Base-by-base conservation (phyloP, 1,140 invertebrate genomes). In the Zaprionus taronus region DNA sequence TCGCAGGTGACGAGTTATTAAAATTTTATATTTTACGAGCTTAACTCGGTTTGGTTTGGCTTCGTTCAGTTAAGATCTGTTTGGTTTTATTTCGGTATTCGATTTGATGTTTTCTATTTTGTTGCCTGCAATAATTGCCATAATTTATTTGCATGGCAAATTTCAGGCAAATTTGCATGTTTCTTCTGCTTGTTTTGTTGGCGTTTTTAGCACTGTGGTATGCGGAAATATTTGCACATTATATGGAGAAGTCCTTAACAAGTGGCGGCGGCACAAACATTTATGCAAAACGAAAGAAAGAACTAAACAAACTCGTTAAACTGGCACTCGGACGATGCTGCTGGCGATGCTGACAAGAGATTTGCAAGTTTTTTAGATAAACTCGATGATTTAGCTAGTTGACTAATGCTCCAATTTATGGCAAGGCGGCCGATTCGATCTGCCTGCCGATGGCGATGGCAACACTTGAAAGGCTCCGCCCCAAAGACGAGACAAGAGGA, bases 351-450 rank as follows among this genome's bases (percentile, higher is more conserved):
- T 17, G 41, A 53, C 20, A 55, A 47, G 17, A 60, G 60, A 80
- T 69, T 80, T 78, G 73, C 78, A 72, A 72, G 65, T 76, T 84
- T 68, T 56, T 51, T 17, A 76, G 49, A 83, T 77, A 89, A 89
- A 81, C 36, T 81, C 66, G 49, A 38, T 73, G 67, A 79, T 84
- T 89, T 84, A 73, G 53, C 67, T 66, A 81, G 72, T 81, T 79
- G 57, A 75, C 67, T 89, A 87, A 87, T 87, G 84, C 81, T 72
- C 81, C 78, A 76, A 84, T 90, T 87, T 87, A 87, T 87, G 81
- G 84, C 62, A 70, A 69, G 56, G 57, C 61, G 67, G 79, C 70
- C 73, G 66, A 73, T 80, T 67, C 51, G 61, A 74, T 72, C 87
- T 34, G 31, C 9, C 31, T 34, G 31, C 31, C 31, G 31, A 34